phyloP scores from a whole-genome alignment of 2,113 vertebrate species.

The Calonectris borealis region DNA sequence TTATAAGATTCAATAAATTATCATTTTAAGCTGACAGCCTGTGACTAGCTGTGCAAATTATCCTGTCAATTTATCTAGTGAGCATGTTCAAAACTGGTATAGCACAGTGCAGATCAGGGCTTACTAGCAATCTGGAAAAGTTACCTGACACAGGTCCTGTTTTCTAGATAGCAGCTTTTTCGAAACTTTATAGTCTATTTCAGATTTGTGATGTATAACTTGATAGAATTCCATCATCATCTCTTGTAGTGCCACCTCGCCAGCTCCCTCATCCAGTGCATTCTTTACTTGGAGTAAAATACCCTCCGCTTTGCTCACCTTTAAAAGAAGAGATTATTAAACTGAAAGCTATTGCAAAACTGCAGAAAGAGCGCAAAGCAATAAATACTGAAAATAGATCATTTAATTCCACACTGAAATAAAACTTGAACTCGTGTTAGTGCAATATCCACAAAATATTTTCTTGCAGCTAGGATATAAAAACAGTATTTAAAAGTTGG shows the following conservation, averaged over 20 bases:
- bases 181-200: neutral
- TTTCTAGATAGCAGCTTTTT: constrained; percentile 73
- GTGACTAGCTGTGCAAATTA: neutral
- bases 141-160: constrained; percentile 87
- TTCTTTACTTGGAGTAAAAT: constrained; percentile 78
- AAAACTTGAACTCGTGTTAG: neutral
- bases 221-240: constrained; percentile 74
- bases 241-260: neutral
- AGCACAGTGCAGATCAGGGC: neutral
- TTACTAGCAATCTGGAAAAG: neutral
- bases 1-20: neutral
- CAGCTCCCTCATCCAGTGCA: constrained; percentile 36
- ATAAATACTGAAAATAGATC: neutral
- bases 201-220: constrained; percentile 66
- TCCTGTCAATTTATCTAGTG: neutral
- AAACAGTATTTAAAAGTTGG: neutral
- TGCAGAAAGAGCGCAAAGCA: neutral
- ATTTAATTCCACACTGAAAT: neutral
- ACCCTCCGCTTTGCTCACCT: constrained; percentile 86
- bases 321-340: constrained; percentile 1
- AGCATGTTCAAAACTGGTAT: neutral
- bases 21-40: neutral
- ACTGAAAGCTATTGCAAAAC: neutral
- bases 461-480: neutral
- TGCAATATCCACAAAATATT: neutral